Evolutionary conservation across 2,797 vertebrate species (phyloP).

Genomic region (Lateolabrax maculatus): DNA sequence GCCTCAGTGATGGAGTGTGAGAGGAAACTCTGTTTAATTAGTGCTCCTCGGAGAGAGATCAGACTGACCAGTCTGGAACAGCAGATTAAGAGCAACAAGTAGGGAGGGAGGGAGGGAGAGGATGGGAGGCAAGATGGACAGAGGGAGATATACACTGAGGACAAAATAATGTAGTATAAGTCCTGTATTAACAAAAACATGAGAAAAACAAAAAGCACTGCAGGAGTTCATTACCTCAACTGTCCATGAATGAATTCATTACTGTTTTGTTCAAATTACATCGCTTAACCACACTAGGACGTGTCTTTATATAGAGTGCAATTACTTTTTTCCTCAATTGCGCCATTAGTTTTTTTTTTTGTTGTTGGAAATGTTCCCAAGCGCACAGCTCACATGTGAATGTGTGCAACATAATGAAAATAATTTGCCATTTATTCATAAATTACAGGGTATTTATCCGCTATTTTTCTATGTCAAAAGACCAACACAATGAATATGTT

Average conservation of each 20-base stretch:
- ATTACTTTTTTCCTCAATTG: not conserved
- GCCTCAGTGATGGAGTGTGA: slow-evolving; percentile 46
- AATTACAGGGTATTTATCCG: not conserved
- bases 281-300: not conserved
- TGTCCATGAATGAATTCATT: not conserved
- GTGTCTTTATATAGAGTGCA: not conserved
- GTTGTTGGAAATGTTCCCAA: not conserved
- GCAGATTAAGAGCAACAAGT: slow-evolving; percentile 29
- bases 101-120: not conserved
- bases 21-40: slow-evolving; percentile 64
- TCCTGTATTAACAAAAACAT: not conserved
- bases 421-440: not conserved
- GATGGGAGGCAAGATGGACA: not conserved
- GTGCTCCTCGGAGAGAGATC: slow-evolving; percentile 39
- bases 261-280: not conserved
- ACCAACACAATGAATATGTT: not conserved
- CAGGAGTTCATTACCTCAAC: not conserved
- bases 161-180: not conserved
- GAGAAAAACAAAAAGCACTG: not conserved
- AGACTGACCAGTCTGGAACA: slow-evolving; percentile 35
- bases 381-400: not conserved
- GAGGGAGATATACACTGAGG: not conserved
- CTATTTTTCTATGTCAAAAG: not conserved
- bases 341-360: too few relatives aligned
- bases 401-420: not conserved